Base-by-base conservation (phyloP, 2,888 invertebrate species). In the Calliopum simillimum region DNA sequence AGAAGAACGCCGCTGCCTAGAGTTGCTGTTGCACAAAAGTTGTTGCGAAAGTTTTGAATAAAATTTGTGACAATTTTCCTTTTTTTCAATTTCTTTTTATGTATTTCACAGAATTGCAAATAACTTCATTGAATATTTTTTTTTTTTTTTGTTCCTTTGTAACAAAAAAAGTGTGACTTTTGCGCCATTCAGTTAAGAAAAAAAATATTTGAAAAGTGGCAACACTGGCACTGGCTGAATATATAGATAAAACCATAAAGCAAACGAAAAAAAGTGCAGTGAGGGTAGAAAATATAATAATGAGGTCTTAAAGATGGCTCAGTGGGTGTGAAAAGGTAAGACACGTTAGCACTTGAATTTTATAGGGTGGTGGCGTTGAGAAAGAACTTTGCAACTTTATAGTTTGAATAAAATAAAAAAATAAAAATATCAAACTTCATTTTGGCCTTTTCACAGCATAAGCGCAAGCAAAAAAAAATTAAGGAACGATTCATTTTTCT, bases 91-190 rank as follows among this genome's bases (percentile, higher is more conserved):
- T 12, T 41, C 43, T 65, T 65, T 43, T 53, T 6, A 14, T 33
- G 16, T n/a, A 16, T 41, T n/a, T 19, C 41, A 25, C 59, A 46
- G 44, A 47, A 69, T 51, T 64, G 69, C 69, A 65, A 64, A 69
- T 69, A 69, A 59, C 56, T 69, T 65, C 65, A 64, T 69, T 51
- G 64, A 69, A 51, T 25, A 25, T 64, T 55, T 69, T 62, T 21
- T 53, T 53, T 47, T 14, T 12, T 23, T 12, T 12, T 14, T 41
- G 21, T 55, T 19, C 14, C 41, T 51, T 46, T 14, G 11, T 25
- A 47, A 33, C 53, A 33, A 19, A 63, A 55, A 63, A 63, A 63
- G 63, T 69, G 69, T 65, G 69, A 69, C 64, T 69, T 69, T 25
- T 65, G 64, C 58, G 64, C 64, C 58, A 69, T 55, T 69, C 56